phyloP scores from a whole-genome alignment of 1,140 invertebrate species.

The Goniozus legneri region DNA sequence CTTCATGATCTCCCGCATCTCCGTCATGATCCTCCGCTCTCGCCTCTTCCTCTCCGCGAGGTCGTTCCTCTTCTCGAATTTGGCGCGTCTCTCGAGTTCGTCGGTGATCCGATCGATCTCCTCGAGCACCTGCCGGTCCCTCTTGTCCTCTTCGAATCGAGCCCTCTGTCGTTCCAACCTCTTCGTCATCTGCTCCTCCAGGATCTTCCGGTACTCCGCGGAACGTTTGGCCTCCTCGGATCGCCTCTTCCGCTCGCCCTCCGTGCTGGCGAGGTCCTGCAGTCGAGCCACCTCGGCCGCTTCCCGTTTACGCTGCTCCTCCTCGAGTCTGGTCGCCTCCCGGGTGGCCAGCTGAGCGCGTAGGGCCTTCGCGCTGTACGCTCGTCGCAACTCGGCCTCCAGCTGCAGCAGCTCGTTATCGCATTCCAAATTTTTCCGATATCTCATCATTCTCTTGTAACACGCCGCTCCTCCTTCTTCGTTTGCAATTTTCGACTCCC shows the following conservation, averaged over 20 bases:
- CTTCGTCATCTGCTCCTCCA: constrained; percentile 26
- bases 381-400: constrained; percentile 32
- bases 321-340: constrained; percentile 17
- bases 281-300: constrained; percentile 7
- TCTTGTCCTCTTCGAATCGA: constrained; percentile 18
- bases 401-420: constrained; percentile 24
- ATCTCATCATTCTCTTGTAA: no score
- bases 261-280: constrained; percentile 2
- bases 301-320: constrained; percentile 19
- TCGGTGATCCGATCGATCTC: constrained; percentile 29
- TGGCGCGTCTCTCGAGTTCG: constrained; percentile 13
- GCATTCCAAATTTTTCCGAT: constrained; percentile 8
- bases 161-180: constrained; percentile 16
- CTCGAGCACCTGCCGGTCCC: constrained; percentile 24
- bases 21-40: constrained; percentile 21
- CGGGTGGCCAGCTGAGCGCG: constrained; percentile 31
- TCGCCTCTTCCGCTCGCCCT: constrained; percentile 3
- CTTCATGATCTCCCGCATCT: constrained; percentile 18
- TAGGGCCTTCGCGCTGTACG: constrained; percentile 34
- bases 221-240: neutral
- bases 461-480: no score
- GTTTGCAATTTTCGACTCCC: no score
- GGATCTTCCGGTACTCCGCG: constrained; percentile 18
- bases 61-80: constrained; percentile 9
- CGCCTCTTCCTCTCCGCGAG: constrained; percentile 16